phyloP scores from a whole-genome alignment of 1,140 invertebrate species.

The Pogonomyrmex barbatus region DNA sequence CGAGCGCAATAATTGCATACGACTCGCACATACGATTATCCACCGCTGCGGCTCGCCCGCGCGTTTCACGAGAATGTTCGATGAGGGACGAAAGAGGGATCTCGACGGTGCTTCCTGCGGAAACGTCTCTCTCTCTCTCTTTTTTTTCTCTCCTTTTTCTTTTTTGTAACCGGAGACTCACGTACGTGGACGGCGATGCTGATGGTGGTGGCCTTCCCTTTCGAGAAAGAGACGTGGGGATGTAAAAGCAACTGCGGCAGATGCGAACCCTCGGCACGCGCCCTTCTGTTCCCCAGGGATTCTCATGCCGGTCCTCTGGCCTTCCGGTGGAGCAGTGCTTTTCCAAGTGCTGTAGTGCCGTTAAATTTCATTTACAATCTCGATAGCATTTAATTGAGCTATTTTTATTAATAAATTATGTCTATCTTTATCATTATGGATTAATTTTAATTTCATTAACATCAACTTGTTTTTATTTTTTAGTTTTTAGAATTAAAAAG shows the following conservation, averaged over 20 bases:
- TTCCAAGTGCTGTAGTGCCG: background rate
- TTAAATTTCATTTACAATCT: background rate
- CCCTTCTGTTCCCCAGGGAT: slow-evolving; percentile 72
- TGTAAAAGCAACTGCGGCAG: slow-evolving; percentile 82
- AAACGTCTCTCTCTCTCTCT: slow-evolving; percentile 74
- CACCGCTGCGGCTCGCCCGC: background rate
- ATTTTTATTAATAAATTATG: slow-evolving; percentile 6
- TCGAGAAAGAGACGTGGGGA: slow-evolving; percentile 76
- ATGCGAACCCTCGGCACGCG: slow-evolving; percentile 83
- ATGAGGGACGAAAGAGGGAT: slow-evolving; percentile 55
- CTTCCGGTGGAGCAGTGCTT: background rate
- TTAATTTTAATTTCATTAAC: no score
- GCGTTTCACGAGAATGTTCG: slow-evolving; percentile 18
- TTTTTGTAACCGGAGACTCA: slow-evolving; percentile 80
- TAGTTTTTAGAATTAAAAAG: no score
- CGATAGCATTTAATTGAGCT: background rate
- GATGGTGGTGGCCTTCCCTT: slow-evolving; percentile 63
- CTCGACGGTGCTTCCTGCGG: slow-evolving; percentile 82
- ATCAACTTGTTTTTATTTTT: no score
- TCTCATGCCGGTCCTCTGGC: slow-evolving; percentile 43
- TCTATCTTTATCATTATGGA: no score
- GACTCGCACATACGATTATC: slow-evolving; percentile 23
- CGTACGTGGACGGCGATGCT: slow-evolving; percentile 56
- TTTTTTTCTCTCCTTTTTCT: slow-evolving; percentile 65
- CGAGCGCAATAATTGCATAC: slow-evolving; percentile 36